A percentile compares a stretch with the other conserved stretches of the same genome.
Evolutionary conservation across 1,140 invertebrate genomes (phyloP).

Genomic region (Batillaria attramentaria): DNA sequence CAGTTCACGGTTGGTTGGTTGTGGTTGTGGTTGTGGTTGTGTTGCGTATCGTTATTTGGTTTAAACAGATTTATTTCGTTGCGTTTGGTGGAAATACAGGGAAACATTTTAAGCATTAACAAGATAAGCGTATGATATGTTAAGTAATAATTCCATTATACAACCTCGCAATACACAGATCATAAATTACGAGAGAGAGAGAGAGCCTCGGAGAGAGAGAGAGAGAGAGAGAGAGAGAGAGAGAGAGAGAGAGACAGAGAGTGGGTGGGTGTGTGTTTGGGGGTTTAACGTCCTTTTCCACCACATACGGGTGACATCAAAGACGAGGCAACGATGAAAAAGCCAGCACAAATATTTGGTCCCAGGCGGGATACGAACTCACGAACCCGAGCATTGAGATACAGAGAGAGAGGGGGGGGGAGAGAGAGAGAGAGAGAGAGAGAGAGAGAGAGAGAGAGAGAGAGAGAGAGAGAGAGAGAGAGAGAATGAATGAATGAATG

Average conservation of each 20-base stretch:
- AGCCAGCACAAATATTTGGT: not conserved
- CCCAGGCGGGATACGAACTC: not conserved
- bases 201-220: not conserved
- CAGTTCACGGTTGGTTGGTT: too few relatives aligned
- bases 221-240: not conserved
- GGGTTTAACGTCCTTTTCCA: too few relatives aligned
- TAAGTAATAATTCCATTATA: too few relatives aligned
- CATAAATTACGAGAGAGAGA: not conserved
- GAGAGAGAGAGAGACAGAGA: not conserved
- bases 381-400: not conserved
- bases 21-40: too few relatives aligned
- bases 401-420: not conserved
- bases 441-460: slow-evolving; percentile 1
- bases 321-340: not conserved
- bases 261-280: too few relatives aligned
- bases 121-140: not conserved
- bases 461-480: slow-evolving; percentile 12
- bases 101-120: not conserved
- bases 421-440: not conserved
- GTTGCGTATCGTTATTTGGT: too few relatives aligned
- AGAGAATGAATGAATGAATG: not conserved
- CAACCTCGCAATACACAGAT: too few relatives aligned
- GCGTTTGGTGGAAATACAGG: not conserved
- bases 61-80: too few relatives aligned
- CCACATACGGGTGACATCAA: not conserved